Evolutionary conservation across 2,113 vertebrate species (phyloP).

Genomic region (Capricornis sumatraensis): DNA sequence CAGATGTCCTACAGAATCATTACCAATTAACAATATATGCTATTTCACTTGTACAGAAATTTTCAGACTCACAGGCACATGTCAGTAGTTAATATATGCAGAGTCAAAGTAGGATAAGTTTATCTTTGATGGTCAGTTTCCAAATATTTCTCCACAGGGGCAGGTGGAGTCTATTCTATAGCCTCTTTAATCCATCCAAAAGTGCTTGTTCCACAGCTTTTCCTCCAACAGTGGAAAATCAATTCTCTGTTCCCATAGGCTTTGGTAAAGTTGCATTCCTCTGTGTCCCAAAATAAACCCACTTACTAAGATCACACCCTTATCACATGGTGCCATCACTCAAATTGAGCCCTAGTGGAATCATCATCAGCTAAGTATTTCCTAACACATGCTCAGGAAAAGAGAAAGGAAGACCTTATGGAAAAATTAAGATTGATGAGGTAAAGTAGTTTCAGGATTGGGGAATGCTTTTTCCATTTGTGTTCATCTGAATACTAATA

Average conservation of each 20-base stretch:
- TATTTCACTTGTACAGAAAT: neutral
- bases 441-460: neutral
- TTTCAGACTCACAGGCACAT: neutral
- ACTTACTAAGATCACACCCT: neutral
- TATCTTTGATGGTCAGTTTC: neutral
- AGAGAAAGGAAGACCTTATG: neutral
- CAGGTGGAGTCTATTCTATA: neutral
- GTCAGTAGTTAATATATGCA: neutral
- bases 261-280: neutral
- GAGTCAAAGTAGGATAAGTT: neutral
- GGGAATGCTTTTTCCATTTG: neutral
- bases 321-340: constrained; percentile 33
- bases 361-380: neutral
- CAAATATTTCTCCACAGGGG: neutral
- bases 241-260: neutral
- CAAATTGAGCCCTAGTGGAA: neutral
- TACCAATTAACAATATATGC: neutral
- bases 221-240: constrained; percentile 1
- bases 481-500: neutral
- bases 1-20: neutral
- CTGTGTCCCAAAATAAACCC: constrained; percentile 18
- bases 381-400: neutral
- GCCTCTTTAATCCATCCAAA: neutral
- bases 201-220: neutral
- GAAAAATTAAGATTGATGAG: neutral